Conservation (phyloP, 2,888 invertebrate species). For the Tetheella fluctuosa region DNA sequence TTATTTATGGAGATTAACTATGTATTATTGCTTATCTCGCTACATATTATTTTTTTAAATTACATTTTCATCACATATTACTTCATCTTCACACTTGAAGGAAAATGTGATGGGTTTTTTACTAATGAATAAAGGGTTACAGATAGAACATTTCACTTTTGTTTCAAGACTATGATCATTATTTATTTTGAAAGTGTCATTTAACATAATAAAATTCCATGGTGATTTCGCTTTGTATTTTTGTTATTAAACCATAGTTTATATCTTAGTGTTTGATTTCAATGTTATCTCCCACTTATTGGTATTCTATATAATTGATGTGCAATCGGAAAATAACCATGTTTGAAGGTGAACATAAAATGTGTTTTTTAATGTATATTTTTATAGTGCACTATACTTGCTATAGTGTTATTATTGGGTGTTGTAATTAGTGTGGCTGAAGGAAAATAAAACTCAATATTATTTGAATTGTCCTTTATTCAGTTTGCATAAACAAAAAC, state of each 20-base stretch:
- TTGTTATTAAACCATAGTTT: conserved; percentile 44
- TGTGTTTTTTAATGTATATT: no score
- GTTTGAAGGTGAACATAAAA: no score
- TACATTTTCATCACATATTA: no score
- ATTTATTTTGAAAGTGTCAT: conserved; percentile 42
- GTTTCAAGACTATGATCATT: conserved; percentile 23
- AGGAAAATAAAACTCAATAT: conserved; percentile 35
- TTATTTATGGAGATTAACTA: background rate
- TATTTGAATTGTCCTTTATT: conserved; percentile 75
- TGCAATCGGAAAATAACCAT: background rate
- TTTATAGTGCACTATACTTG: no score
- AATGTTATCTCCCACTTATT: no score
- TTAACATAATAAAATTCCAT: conserved; percentile 31
- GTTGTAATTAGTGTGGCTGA: background rate
- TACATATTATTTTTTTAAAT: no score
- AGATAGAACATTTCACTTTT: background rate
- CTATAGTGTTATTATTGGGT: no score
- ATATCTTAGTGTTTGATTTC: conserved; percentile 15
- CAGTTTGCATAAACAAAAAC: conserved; percentile 78
- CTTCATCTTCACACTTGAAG: no score
- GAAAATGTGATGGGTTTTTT: background rate
- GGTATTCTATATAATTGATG: no score
- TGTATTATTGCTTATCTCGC: background rate
- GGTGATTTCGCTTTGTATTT: conserved; percentile 43
- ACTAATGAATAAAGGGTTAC: background rate